A percentile compares a stretch with the other conserved stretches of the same genome.
These are phyloP conservation scores for Stichodactyla helianthus DNA, from an alignment of 64 coral and sea anemone genomes.

Conservation along the genomic window DNA sequence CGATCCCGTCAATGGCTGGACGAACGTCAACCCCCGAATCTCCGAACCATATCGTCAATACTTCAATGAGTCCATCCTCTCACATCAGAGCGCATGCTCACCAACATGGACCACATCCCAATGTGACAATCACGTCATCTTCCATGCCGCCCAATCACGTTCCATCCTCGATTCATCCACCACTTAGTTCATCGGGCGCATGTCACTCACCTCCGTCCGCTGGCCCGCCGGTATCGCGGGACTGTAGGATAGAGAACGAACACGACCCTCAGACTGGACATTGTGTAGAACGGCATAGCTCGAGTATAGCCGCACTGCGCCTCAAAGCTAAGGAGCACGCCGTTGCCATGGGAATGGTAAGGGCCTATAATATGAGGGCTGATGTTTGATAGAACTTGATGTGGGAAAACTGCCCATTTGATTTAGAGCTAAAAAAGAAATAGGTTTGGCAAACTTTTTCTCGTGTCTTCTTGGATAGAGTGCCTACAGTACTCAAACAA, in stretches of 20 bases:
- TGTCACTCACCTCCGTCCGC: conserved; percentile 51
- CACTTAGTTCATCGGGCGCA: conserved; percentile 22
- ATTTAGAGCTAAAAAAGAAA: not conserved
- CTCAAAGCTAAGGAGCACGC: conserved; percentile 98
- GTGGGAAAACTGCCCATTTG: not conserved
- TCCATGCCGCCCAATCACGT: conserved; percentile 21
- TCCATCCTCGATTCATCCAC: conserved; percentile 19
- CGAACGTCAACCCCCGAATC: conserved; percentile 47
- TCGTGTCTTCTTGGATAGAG: too few species aligned
- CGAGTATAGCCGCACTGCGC: conserved; percentile 82
- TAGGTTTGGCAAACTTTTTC: too few species aligned
- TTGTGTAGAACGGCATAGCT: conserved; percentile 63
- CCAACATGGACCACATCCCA: conserved; percentile 37
- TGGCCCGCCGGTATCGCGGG: conserved; percentile 45
- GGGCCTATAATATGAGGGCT: conserved; percentile 50
- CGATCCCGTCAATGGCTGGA: conserved; percentile 46
- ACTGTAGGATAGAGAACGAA: conserved; percentile 43
- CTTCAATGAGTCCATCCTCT: conserved; percentile 28
- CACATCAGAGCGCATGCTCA: conserved; percentile 12
- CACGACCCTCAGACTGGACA: conserved; percentile 32
- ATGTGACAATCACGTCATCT: conserved; percentile 53
- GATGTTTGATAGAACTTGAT: conserved; percentile 16
- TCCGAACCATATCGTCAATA: conserved; percentile 25
- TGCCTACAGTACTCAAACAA: too few species aligned
- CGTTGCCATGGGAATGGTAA: conserved; percentile 95